Base-by-base conservation (phyloP, 2,888 invertebrate species). In the Erebia epiphron region DNA sequence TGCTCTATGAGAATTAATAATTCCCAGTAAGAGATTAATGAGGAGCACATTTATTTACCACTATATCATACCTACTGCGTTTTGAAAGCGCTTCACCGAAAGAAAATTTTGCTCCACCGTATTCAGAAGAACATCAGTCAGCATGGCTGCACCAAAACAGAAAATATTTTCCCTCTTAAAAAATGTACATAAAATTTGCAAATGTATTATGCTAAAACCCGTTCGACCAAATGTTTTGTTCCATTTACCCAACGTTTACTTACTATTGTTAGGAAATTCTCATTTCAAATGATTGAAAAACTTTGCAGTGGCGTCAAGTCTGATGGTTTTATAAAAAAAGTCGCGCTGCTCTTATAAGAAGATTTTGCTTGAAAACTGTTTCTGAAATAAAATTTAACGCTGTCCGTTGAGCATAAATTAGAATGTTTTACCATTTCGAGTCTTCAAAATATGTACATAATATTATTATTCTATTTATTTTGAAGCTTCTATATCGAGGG, bases 101-200 rank as follows among this genome's bases (percentile, higher is more conserved):
- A n/a, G n/a, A 10, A 46, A 46, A 46, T 46, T 46, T 46, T 11
- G 43, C 16, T 2, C 8, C n/a, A 16, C 9, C 9, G 9, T 7
- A 16, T 8, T 16, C 52, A 26, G 11, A 13, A 35, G 14, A 14
- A 35, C 35, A 35, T 14, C 57, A 3, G 35, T 21, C 26, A 41
- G 35, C 41, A 13, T 35, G 41, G 41, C 14, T 61, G 18, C 14
- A 43, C 1, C 9, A 60, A 18, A 10, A 21, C 4, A 21, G 9
- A 61, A 41, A 43, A 61, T 41, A 61, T 46, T 61, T 18, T 16
- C 21, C 2, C 61, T 46, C 10, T 41, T 43, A 46, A 46, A 46
- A 46, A 46, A 46, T 62, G 46, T 46, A 49, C 62, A 62, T 62
- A 61, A 18, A 43, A 62, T 62, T 62, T 62, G 62, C 62, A 62